Conservation (phyloP, 1,140 invertebrate genomes). For the Hermatobates lingyangjiaoensis region DNA sequence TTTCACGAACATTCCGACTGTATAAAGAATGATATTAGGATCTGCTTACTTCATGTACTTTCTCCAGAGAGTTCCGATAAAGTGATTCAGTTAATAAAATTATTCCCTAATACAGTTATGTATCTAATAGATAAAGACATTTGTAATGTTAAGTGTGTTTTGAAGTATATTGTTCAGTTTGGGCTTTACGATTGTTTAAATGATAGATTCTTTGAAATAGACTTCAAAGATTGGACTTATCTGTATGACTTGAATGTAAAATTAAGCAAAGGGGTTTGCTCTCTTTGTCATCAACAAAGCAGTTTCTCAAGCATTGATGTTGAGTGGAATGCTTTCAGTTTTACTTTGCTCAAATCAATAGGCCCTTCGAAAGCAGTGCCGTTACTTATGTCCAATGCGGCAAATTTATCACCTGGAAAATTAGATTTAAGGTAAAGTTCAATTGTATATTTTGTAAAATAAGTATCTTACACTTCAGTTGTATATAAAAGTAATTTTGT, state of each 20-base stretch:
- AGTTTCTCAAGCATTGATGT: not conserved
- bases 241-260: slow-evolving; percentile 11
- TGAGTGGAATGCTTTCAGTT: slow-evolving; percentile 22
- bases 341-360: slow-evolving; percentile 22
- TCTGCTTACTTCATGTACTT: not conserved
- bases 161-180: slow-evolving; percentile 10
- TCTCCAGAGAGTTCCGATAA: not conserved
- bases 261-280: slow-evolving; percentile 21
- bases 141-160: not conserved
- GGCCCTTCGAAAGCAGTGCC: slow-evolving; percentile 18
- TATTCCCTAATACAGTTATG: slow-evolving; percentile 1
- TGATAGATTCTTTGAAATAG: not conserved
- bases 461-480: not conserved
- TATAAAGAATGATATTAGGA: not conserved
- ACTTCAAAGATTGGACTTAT: slow-evolving; percentile 1
- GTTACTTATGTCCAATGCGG: slow-evolving; percentile 21
- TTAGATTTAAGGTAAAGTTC: slow-evolving; percentile 17
- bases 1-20: not conserved
- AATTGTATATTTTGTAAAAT: not conserved
- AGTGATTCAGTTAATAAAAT: slow-evolving; percentile 4
- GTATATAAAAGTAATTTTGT: not conserved
- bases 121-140: not conserved
- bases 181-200: slow-evolving; percentile 1
- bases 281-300: slow-evolving; percentile 11
- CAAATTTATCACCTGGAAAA: slow-evolving; percentile 21